A percentile compares a stretch with the other conserved stretches of the same genome.
Evolutionary conservation across 2,113 vertebrate genomes (phyloP).

Genomic region (Phalacrocorax pelagicus): DNA sequence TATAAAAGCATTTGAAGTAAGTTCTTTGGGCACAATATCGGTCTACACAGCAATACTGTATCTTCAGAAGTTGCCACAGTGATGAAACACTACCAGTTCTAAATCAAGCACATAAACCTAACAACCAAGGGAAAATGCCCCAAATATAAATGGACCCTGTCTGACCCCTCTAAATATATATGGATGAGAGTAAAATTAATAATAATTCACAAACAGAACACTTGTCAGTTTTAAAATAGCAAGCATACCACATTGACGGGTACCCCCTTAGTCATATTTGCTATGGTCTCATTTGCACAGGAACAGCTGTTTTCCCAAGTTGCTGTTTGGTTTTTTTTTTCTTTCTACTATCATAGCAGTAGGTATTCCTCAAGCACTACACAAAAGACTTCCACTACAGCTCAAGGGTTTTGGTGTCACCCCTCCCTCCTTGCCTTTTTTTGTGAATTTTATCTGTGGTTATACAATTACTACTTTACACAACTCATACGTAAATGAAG

Average conservation of each 20-base stretch:
- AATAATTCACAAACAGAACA: neutral
- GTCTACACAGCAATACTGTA: neutral
- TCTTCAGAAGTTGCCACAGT: neutral
- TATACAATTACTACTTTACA: neutral
- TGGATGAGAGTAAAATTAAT: neutral
- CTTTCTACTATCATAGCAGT: neutral
- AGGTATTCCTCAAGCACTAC: neutral
- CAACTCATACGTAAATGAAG: neutral
- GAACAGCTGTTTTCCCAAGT: neutral
- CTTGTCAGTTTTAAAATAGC: constrained; percentile 4
- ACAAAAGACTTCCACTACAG: neutral
- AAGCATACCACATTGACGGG: neutral
- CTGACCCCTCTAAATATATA: constrained; percentile 16
- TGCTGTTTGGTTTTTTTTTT: neutral
- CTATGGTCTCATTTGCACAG: neutral
- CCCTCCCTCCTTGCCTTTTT: neutral
- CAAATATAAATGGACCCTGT: neutral
- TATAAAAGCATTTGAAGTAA: neutral
- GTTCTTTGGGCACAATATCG: neutral
- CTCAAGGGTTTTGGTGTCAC: neutral
- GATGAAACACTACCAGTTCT: constrained; percentile 29
- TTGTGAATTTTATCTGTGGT: neutral
- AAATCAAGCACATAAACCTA: constrained; percentile 17
- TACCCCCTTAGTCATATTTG: neutral
- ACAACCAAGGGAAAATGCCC: neutral